Conservation (phyloP, 2,113 vertebrate genomes). For the Dascyllus trimaculatus region DNA sequence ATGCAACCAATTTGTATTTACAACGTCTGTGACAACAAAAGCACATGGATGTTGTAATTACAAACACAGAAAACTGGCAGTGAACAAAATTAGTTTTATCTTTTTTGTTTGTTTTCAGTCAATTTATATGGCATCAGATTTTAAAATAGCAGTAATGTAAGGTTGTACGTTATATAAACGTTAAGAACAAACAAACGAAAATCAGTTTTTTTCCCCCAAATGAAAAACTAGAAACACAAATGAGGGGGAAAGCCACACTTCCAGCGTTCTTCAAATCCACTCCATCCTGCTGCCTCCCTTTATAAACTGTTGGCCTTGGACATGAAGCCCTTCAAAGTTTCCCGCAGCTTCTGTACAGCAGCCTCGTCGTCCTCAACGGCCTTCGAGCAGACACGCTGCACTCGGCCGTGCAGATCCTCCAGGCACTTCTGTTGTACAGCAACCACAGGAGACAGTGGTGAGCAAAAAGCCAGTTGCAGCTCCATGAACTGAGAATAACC, state of each 20-base stretch:
- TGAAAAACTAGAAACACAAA: neutral
- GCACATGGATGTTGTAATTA: no score
- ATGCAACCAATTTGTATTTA: no score
- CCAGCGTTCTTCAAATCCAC: neutral
- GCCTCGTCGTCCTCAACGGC: constrained; percentile 73
- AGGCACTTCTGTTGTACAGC: constrained; percentile 71
- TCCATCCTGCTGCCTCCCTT: neutral
- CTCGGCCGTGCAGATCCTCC: constrained; percentile 70
- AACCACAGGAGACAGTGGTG: constrained; percentile 4
- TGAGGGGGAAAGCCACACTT: neutral
- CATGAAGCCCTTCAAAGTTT: constrained; percentile 67
- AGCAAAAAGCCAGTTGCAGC: neutral
- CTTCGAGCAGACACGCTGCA: constrained; percentile 72
- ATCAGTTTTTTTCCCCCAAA: no score
- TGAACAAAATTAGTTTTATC: no score
- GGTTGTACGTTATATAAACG: neutral
- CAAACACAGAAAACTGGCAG: no score
- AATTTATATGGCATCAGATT: no score
- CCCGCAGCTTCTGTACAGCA: constrained; percentile 64
- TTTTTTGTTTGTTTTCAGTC: no score
- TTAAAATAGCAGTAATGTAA: no score
- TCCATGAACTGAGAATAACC: neutral
- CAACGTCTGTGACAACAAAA: no score
- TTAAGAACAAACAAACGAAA: constrained; percentile 3
- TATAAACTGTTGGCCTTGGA: constrained; percentile 55